Evolutionary conservation across 2,113 vertebrate species (phyloP).

Genomic region (Heteronetta atricapilla): DNA sequence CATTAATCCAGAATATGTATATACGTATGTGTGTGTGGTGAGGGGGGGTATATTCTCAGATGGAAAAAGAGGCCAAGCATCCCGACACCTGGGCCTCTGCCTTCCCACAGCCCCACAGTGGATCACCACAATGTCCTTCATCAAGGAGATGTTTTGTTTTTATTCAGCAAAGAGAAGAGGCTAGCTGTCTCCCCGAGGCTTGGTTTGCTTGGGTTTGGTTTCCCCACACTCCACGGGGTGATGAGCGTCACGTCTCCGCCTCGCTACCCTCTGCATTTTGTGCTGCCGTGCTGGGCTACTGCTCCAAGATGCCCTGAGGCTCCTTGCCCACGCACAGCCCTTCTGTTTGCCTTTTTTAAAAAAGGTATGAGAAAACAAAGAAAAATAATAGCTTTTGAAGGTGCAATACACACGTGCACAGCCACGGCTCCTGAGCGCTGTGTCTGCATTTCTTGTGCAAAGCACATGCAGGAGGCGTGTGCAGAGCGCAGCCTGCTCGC

Average conservation of each 20-base stretch:
- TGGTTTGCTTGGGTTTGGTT: neutral
- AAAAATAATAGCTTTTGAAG: neutral
- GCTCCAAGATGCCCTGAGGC: fast-evolving
- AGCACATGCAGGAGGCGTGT: fast-evolving
- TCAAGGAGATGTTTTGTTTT: neutral
- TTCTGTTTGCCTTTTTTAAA: neutral
- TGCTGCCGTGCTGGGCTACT: neutral
- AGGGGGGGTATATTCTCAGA: neutral
- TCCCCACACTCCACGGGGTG: neutral
- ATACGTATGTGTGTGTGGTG: neutral
- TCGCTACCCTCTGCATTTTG: neutral
- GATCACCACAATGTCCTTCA: neutral
- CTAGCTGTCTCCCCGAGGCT: neutral
- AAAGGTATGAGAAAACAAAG: neutral
- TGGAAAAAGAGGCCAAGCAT: neutral
- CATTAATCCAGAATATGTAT: neutral
- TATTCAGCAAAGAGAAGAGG: neutral
- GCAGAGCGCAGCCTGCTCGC: neutral
- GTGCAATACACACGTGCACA: fast-evolving
- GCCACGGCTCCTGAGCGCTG: fast-evolving
- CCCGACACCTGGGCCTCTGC: neutral
- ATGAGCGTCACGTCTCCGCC: neutral
- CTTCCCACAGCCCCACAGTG: no score
- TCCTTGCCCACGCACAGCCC: neutral
- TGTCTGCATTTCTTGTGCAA: neutral